Base-by-base conservation (phyloP, 1,140 invertebrate species). In the Psix sp. region DNA sequence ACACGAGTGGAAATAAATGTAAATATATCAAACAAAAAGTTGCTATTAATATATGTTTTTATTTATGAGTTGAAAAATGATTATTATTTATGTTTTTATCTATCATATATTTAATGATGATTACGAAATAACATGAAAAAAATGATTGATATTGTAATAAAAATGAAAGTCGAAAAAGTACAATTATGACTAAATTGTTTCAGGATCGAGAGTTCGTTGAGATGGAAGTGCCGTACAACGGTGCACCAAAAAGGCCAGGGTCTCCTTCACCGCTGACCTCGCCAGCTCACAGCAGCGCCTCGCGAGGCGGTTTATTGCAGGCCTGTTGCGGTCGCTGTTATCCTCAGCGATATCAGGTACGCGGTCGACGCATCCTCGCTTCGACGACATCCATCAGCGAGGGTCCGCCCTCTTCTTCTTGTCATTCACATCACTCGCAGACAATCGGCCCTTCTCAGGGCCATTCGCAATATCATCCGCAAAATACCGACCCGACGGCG, bases 201-300 rank as follows among this genome's bases (percentile, higher is more conserved):
- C 90, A 98, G 96, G 96, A 98, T 88, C 93, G 96, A 52, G 96
- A 98, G 88, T 98, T 98, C 88, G 94, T 98, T 57, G 96, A 98
- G 87, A 91, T 98, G 90, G 97, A 98, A 80, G 93, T 95, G 82
- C 94, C 96, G 7, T 97, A 91, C 88, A 98, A 98, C 85, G 96
- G 95, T 3, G 91, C 95, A 86, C 90, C 95, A 78, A 98, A 96
- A 87, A 90, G 96, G 80, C 95, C 95, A 2, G 94, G 91, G 17
- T 94, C 94, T 14, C 94, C 94, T 21, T 94, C 94, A 18, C 94
- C 94, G 1, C 89, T 96, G 76, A 93, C 94, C 21, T 95, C 94
- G 75, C 95, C 95, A 20, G 93, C 94, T 70, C 94, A 96, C 90
- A 94, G 93, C 70, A 91, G 92, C 46, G 91, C 91, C 74, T 93